Conservation (phyloP, 2,113 vertebrate genomes). For the Trachemys scripta region DNA sequence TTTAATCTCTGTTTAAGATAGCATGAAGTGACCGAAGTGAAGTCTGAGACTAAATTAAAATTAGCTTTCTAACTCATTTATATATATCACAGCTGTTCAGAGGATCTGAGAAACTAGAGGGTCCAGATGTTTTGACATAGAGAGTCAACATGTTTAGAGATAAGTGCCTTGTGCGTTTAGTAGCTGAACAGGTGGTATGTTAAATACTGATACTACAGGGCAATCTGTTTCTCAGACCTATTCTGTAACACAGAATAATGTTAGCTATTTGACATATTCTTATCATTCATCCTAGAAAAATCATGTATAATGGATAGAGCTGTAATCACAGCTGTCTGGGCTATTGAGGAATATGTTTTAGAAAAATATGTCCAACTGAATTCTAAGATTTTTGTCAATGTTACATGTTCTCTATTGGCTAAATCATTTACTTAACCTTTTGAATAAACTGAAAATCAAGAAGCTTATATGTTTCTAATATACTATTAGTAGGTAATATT, state of each 20-base stretch:
- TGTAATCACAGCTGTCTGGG: background rate
- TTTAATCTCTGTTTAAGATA: background rate
- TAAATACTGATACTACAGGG: background rate
- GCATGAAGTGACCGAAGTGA: background rate
- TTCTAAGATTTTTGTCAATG: background rate
- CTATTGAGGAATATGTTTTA: background rate
- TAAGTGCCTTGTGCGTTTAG: background rate
- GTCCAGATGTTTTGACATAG: slow-evolving; percentile 6
- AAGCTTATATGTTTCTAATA: background rate
- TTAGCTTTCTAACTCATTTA: background rate
- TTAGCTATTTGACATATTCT: background rate
- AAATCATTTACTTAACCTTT: slow-evolving; percentile 7
- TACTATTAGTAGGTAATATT: background rate
- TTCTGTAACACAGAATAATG: background rate
- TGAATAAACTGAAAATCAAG: background rate
- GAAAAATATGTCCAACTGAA: background rate
- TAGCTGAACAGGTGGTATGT: background rate
- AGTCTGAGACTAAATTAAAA: background rate
- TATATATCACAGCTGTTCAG: background rate
- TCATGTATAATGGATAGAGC: background rate
- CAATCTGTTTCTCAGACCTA: background rate
- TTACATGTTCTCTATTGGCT: background rate
- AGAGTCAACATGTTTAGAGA: slow-evolving; percentile 6
- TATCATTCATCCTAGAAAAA: background rate
- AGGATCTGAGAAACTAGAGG: background rate